Base-by-base conservation (phyloP, 2,888 invertebrate species). In the Petrolisthes manimaculis region DNA sequence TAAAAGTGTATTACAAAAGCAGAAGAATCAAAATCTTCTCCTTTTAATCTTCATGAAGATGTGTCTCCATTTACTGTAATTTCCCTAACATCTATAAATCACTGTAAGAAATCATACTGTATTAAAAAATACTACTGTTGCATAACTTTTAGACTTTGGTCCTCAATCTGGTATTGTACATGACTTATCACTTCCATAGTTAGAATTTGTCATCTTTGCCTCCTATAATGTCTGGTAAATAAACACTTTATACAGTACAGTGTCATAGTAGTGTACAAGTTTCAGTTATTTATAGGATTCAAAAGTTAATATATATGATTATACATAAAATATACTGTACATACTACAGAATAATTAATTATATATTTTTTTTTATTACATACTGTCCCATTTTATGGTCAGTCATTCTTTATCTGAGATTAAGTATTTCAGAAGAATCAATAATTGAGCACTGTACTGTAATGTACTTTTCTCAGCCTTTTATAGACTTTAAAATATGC, bases 21-120 rank as follows among this genome's bases (percentile, higher is more conserved):
- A 71, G 6, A n/a, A 8, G n/a, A 71, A 71, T 71, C 71, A 71
- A 71, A 71, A 71, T 71, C 71, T 71, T 71, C 21, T n/a, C 14
- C 71, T 71, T 14, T n/a, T n/a, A 18, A 21, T 71, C 71, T n/a
- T 14, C 18, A 71, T 71, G n/a, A 71, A n/a, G 21, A 71, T 8
- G 6, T 18, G 9, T 14, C 67, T 61, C 18, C 18, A 18, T 61
- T 37, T 37, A 37, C 37, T 37, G 37, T 37, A 37, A 37, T 37
- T 37, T 37, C 37, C 37, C 37, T 37, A 37, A 37, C 37, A 37
- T n/a, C 21, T 8, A 71, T 71, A 8, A 71, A 21, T 14, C 71
- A n/a, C 6, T 71, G 21, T 8, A 71, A n/a, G 71, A 71, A 71
- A 71, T 71, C 71, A 71, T 21, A 71, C 21, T 5, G n/a, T n/a